These are phyloP conservation scores for Anas acuta DNA, from an alignment of 2,797 vertebrate species.

Conservation along the genomic window DNA sequence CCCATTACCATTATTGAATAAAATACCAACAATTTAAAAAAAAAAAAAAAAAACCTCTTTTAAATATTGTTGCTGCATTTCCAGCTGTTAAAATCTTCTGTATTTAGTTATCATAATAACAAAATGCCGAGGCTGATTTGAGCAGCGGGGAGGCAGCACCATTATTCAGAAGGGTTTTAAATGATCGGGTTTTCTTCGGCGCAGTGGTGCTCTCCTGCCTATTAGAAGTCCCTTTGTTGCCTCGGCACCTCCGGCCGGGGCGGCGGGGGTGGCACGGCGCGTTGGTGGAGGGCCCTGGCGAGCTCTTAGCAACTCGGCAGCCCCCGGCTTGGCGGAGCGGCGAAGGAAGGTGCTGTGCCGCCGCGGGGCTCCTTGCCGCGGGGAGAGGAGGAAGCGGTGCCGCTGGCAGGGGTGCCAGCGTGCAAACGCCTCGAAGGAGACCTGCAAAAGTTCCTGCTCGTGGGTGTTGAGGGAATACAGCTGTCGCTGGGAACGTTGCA, in stretches of 20 bases:
- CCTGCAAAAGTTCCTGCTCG: not conserved
- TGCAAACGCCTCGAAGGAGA: not conserved
- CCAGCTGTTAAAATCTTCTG: slow-evolving; percentile 79
- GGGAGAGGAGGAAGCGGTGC: not conserved
- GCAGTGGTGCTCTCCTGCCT: slow-evolving; percentile 50
- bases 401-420: not conserved
- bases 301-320: not conserved
- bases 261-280: not conserved
- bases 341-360: too few species aligned
- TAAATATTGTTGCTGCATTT: slow-evolving; percentile 77
- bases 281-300: not conserved
- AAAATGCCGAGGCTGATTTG: slow-evolving; percentile 76
- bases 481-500: not conserved
- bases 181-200: slow-evolving; percentile 54
- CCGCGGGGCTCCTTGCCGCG: not conserved
- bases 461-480: not conserved
- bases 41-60: slow-evolving; percentile 46
- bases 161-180: slow-evolving; percentile 73
- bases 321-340: not conserved
- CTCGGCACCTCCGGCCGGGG: slow-evolving; percentile 44
- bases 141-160: slow-evolving; percentile 72
- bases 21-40: slow-evolving; percentile 54
- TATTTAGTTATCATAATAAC: slow-evolving; percentile 80
- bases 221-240: slow-evolving; percentile 57
- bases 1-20: slow-evolving; percentile 74